Conservation (phyloP, 2,113 vertebrate species). For the Dicrurus megarhynchus region DNA sequence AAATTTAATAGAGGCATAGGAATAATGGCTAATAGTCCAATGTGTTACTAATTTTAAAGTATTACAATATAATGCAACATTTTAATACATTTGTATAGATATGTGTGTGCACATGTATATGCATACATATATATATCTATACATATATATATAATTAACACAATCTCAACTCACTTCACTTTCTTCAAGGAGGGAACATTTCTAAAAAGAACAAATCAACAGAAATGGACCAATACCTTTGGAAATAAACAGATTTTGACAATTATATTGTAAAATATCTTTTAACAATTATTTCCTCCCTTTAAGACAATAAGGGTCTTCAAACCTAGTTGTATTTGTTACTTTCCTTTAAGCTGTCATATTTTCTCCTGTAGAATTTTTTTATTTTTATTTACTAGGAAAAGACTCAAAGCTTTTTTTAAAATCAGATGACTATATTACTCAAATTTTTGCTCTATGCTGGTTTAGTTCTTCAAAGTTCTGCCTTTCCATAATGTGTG, state of each 20-base stretch:
- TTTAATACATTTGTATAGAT: background rate
- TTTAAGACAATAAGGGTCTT: background rate
- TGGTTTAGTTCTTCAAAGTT: background rate
- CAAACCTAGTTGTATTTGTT: background rate
- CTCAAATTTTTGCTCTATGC: background rate
- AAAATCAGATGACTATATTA: background rate
- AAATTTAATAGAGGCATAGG: background rate
- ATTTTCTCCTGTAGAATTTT: background rate
- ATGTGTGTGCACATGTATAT: background rate
- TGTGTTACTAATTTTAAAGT: background rate
- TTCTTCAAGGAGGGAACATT: background rate
- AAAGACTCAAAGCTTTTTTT: background rate
- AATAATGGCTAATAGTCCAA: background rate
- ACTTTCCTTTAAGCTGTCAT: background rate
- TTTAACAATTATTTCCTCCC: background rate
- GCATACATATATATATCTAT: too few species aligned
- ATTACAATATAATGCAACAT: background rate
- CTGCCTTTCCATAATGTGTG: background rate
- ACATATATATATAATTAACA: background rate
- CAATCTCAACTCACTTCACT: background rate
- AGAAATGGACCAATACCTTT: background rate
- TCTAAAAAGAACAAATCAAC: background rate
- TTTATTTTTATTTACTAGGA: background rate
- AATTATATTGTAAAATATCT: background rate
- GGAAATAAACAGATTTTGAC: background rate